phyloP scores from a whole-genome alignment of 2,888 invertebrate genomes.

The Halocaridina rubra region DNA sequence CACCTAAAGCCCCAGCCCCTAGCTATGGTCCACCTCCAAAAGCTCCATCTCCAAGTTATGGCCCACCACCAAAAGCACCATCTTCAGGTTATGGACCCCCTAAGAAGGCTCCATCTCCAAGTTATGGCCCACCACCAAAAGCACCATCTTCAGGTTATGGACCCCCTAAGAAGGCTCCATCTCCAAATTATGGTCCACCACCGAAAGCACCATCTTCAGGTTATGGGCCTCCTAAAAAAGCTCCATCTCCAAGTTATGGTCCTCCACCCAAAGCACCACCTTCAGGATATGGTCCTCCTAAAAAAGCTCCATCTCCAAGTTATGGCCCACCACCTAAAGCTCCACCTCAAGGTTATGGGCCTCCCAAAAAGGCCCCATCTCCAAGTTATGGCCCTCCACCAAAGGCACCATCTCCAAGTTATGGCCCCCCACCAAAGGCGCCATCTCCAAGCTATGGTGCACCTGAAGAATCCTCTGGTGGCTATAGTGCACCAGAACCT shows the following conservation, averaged over 20 bases:
- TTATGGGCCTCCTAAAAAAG: conserved; percentile 39
- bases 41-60: conserved; percentile 20
- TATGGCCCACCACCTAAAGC: conserved; percentile 36
- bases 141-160: conserved; percentile 19
- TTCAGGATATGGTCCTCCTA: conserved; percentile 28
- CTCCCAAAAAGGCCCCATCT: conserved; percentile 12
- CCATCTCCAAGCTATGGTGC: not conserved
- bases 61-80: conserved; percentile 46
- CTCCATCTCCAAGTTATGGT: conserved; percentile 22
- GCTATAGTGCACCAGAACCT: not conserved
- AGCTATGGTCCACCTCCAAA: conserved; percentile 24
- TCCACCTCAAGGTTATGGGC: conserved; percentile 16
- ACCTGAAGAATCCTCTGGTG: not conserved
- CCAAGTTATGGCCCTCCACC: conserved; percentile 8
- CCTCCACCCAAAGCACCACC: conserved; percentile 17
- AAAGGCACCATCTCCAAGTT: conserved; percentile 11
- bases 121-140: conserved; percentile 37
- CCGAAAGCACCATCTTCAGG: conserved; percentile 23
- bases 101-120: conserved; percentile 27
- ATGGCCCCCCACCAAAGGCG: conserved; percentile 26
- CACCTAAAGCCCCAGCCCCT: conserved; percentile 9
- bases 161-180: conserved; percentile 24
- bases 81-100: conserved; percentile 29
- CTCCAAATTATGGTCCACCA: conserved; percentile 25
- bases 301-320: conserved; percentile 15